Evolutionary conservation across 2,113 vertebrate species (phyloP), one percentile per base, ranked within the genome.

Genomic region (Neodontobutis hainanensis): DNA sequence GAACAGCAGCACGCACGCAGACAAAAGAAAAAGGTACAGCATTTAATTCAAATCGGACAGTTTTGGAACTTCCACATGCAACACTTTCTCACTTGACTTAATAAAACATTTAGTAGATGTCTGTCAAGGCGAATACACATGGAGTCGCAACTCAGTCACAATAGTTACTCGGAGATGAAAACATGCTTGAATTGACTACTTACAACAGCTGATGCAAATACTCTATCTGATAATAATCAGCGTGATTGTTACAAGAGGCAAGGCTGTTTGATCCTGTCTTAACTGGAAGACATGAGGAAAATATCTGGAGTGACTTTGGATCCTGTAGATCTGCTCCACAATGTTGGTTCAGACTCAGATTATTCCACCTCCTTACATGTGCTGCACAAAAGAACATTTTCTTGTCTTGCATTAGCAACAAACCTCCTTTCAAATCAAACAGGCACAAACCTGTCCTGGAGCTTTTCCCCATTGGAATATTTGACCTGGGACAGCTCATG

Each of bases 191-290:
- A 38, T 35, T 15, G 40, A 61, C 51, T 73, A 67, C 83, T 83
- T 81, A 70, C 83, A 80, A 46, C 63, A 9, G 61, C 40, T 38
- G 43, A 62, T 74, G 70, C 64, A 34, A 73, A 78, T 67, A 65
- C 63, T 59, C 56, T 51, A 15, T 52, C 46, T 70, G 53, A 65
- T 68, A 66, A 70, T 58, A 66, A 70, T 58, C 52, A 8, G 68
- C 40, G 19, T 11, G 65, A 40, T 49, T 72, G 43, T 42, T 46
- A 27, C 9, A 5, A n/a, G 14, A 36, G 51, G 7, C 42, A 48
- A 10, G 50, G 35, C n/a, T n/a, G n/a, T n/a, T n/a, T n/a, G n/a
- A n/a, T n/a, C n/a, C n/a, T n/a, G n/a, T n/a, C n/a, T n/a, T n/a
- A n/a, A n/a, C n/a, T n/a, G n/a, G n/a, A n/a, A n/a, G n/a, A n/a